Conservation (phyloP, 2,888 invertebrate species). For the Drosophila lutescens region DNA sequence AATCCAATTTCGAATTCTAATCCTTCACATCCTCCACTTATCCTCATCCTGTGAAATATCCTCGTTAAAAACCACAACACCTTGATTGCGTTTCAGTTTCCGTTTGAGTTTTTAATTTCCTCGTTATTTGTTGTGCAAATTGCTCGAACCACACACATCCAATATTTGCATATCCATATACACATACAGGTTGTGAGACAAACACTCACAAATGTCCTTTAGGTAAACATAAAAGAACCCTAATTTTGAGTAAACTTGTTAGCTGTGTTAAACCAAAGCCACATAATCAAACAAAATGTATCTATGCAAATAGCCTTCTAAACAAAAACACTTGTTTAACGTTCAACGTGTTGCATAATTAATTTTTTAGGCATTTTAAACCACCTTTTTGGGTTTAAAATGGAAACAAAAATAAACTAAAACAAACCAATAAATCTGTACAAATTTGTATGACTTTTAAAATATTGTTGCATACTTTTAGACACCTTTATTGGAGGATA, state of each 20-base stretch:
- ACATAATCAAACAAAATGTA: conserved; percentile 26
- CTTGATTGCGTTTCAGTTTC: conserved; percentile 47
- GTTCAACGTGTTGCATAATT: conserved; percentile 56
- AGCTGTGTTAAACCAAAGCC: conserved; percentile 14
- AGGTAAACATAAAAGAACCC: conserved; percentile 34
- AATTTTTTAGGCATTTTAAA: conserved; percentile 33
- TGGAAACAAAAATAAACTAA: not conserved
- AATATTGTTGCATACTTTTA: not conserved
- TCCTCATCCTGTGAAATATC: not conserved
- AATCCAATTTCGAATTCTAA: not conserved
- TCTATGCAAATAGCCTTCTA: conserved; percentile 21
- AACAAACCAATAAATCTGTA: too few species aligned
- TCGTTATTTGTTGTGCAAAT: conserved; percentile 74
- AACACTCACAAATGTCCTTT: conserved; percentile 42
- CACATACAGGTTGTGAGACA: conserved; percentile 13
- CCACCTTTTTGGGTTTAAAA: not conserved
- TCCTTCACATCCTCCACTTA: conserved; percentile 4
- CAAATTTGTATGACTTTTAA: too few species aligned
- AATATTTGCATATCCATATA: conserved; percentile 46
- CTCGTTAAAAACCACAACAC: conserved; percentile 39
- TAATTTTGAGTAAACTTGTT: conserved; percentile 25
- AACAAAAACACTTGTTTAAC: conserved; percentile 50
- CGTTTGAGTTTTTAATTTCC: conserved; percentile 44
- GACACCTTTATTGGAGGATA: not conserved
- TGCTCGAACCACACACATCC: conserved; percentile 60